Conservation (phyloP, 2,888 invertebrate genomes). For the Drosophila phalerata region DNA sequence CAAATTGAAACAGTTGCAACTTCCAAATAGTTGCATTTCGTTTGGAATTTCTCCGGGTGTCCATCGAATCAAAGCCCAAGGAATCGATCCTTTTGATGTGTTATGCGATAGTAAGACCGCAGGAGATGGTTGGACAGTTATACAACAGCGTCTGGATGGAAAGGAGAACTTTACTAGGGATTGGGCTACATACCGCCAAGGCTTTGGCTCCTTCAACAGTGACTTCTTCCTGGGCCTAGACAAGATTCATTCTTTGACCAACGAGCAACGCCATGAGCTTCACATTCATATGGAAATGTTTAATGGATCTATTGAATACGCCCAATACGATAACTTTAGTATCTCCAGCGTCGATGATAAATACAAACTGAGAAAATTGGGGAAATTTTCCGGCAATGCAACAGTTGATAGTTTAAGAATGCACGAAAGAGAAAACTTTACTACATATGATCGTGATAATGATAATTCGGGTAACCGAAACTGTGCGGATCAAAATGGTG, state of each 20-base stretch:
- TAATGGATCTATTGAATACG: neutral
- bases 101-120: neutral
- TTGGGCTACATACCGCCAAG: neutral
- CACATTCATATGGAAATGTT: neutral
- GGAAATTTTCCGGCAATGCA: constrained; percentile 1
- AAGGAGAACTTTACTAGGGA: constrained; percentile 5
- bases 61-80: neutral
- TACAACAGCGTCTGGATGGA: constrained; percentile 14
- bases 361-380: neutral
- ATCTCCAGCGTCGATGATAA: neutral
- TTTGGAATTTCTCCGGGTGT: neutral
- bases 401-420: neutral
- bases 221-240: constrained; percentile 23
- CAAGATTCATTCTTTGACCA: constrained; percentile 1
- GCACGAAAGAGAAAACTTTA: neutral
- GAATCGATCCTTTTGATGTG: constrained; percentile 3
- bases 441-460: neutral
- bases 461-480: too few relatives aligned
- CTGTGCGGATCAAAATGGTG: too few relatives aligned
- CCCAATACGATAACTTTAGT: constrained; percentile 1
- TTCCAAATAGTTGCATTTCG: neutral
- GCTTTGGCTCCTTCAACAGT: neutral
- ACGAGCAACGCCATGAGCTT: neutral
- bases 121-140: constrained; percentile 13
- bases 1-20: neutral